phyloP scores from a whole-genome alignment of 2,888 invertebrate species.

The Hyposoter dolosus region DNA sequence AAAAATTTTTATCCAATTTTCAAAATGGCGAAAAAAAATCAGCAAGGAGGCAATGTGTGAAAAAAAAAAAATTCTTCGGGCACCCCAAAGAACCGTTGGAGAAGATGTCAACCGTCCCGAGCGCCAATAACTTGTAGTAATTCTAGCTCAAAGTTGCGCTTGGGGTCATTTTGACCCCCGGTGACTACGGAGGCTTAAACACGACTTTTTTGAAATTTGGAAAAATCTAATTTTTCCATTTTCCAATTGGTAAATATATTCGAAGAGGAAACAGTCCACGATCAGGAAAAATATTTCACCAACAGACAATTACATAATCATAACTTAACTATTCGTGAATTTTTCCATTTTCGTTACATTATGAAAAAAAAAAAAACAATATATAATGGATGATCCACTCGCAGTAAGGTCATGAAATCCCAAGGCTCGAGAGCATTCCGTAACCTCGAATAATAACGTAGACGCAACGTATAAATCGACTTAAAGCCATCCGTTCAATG shows the following conservation, averaged over 20 bases:
- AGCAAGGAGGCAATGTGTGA: no score
- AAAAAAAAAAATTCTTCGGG: no score
- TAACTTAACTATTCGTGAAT: not conserved
- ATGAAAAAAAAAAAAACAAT: not conserved
- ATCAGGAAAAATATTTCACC: not conserved
- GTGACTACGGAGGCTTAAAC: no score
- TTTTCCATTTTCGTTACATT: not conserved
- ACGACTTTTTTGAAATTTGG: no score
- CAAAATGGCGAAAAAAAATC: no score
- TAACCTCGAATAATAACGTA: conserved; percentile 59
- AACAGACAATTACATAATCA: not conserved
- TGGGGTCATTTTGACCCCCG: no score
- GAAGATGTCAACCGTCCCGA: no score
- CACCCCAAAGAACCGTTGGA: no score
- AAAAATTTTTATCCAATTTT: no score
- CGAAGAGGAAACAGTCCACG: not conserved
- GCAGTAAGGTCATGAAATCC: not conserved
- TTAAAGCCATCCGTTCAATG: conserved; percentile 7
- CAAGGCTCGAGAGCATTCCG: conserved; percentile 48
- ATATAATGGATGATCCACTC: not conserved
- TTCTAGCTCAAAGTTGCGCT: no score
- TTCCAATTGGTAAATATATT: not conserved
- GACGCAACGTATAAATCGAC: conserved; percentile 6
- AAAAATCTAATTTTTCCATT: no score
- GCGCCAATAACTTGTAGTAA: no score